These are phyloP conservation scores for Cepaea nemoralis DNA, from an alignment of 1,140 invertebrate species.

Conservation along the genomic window DNA sequence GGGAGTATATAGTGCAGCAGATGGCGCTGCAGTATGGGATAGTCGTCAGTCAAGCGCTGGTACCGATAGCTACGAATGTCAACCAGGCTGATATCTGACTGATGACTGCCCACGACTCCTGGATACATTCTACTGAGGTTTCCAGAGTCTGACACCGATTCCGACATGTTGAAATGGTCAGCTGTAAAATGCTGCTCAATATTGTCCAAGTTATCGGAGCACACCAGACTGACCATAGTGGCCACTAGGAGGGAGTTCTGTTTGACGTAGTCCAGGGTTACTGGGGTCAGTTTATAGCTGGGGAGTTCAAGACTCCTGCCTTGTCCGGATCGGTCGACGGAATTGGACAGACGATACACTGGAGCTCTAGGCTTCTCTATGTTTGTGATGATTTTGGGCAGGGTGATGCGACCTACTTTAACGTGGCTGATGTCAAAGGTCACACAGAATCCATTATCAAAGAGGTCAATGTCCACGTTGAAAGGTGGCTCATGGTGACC, in stretches of 20 bases:
- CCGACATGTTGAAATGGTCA: constrained; percentile 53
- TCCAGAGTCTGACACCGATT: not conserved
- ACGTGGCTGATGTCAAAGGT: constrained; percentile 49
- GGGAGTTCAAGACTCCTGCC: constrained; percentile 21
- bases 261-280: constrained; percentile 67
- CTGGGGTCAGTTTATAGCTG: constrained; percentile 55
- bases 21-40: constrained; percentile 62
- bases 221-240: constrained; percentile 66
- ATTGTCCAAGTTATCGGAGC: constrained; percentile 65
- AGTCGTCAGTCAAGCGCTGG: constrained; percentile 62
- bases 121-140: constrained; percentile 13
- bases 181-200: constrained; percentile 59
- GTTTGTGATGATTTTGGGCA: no score
- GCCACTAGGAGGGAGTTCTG: constrained; percentile 63
- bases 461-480: constrained; percentile 44
- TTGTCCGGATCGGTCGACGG: constrained; percentile 11
- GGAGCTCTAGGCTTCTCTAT: not conserved
- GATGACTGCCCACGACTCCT: constrained; percentile 29
- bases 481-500: constrained; percentile 59
- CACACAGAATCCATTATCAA: constrained; percentile 49
- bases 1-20: constrained; percentile 64
- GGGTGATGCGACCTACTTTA: not conserved
- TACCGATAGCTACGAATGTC: constrained; percentile 68
- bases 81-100: constrained; percentile 65
- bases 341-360: not conserved